Conservation (phyloP, 2,888 invertebrate species). For the Phytoseiulus persimilis region DNA sequence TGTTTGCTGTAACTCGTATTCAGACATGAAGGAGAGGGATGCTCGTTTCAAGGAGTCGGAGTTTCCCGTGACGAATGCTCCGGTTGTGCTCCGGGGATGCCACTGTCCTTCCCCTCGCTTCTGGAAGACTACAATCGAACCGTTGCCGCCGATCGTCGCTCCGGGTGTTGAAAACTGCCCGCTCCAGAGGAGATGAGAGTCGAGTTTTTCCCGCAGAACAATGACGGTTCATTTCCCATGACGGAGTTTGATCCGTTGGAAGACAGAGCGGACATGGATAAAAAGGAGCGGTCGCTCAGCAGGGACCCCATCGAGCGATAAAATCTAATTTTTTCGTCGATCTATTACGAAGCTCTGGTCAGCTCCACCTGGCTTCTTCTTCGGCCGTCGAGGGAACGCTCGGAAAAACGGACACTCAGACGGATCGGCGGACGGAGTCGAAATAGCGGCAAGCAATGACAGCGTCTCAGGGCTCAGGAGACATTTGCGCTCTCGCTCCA, state of each 20-base stretch:
- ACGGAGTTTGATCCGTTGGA: not conserved
- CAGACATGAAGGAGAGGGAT: too few relatives aligned
- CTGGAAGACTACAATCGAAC: too few relatives aligned
- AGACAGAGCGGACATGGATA: not conserved
- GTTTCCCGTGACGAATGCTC: too few relatives aligned
- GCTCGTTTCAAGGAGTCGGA: too few relatives aligned
- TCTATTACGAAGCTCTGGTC: not conserved
- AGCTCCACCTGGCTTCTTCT: not conserved
- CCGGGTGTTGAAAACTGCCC: not conserved
- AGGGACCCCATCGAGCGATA: not conserved
- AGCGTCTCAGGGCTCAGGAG: not conserved
- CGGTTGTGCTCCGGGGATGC: too few relatives aligned
- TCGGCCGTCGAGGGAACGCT: not conserved
- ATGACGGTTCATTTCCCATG: not conserved
- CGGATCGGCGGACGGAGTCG: not conserved
- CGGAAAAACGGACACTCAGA: not conserved
- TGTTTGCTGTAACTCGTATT: too few relatives aligned
- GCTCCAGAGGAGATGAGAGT: not conserved
- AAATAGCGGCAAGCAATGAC: not conserved
- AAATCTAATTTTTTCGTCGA: not conserved
- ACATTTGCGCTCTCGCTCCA: not conserved
- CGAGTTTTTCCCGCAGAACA: not conserved
- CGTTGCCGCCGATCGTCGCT: too few relatives aligned
- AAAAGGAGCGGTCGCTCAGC: not conserved
- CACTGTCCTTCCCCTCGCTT: too few relatives aligned